These are phyloP conservation scores for Alcis repandata DNA, from an alignment of 2,888 invertebrate species.

Conservation along the genomic window DNA sequence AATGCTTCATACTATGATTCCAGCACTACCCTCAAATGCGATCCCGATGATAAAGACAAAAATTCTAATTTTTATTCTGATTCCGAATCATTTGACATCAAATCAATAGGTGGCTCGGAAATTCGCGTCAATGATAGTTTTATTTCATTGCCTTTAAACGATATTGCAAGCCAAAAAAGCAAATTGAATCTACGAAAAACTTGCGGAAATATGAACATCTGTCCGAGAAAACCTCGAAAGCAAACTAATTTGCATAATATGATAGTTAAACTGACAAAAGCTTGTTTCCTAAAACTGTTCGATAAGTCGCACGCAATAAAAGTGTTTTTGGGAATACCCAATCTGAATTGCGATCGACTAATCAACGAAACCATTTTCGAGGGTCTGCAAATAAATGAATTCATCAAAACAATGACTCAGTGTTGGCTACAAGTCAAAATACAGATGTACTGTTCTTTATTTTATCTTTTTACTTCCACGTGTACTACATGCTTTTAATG, in stretches of 20 bases:
- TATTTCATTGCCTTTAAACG: slow-evolving; percentile 33
- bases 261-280: slow-evolving; percentile 24
- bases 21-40: slow-evolving; percentile 31
- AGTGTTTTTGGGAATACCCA: slow-evolving; percentile 13
- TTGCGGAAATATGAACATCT: slow-evolving; percentile 36
- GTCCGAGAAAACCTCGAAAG: slow-evolving; percentile 8
- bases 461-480: neutral
- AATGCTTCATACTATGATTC: slow-evolving; percentile 27
- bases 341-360: slow-evolving; percentile 14
- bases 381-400: slow-evolving; percentile 18
- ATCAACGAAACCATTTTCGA: slow-evolving; percentile 41
- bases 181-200: slow-evolving; percentile 37
- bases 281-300: slow-evolving; percentile 26
- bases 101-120: slow-evolving; percentile 10
- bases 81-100: slow-evolving; percentile 24
- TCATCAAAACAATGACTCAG: slow-evolving; percentile 7
- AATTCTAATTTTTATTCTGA: slow-evolving; percentile 23
- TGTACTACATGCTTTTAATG: neutral
- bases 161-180: slow-evolving; percentile 28
- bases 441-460: slow-evolving; percentile 12
- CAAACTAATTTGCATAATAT: slow-evolving; percentile 12
- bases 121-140: slow-evolving; percentile 29
- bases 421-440: slow-evolving; percentile 24
- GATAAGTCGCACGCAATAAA: slow-evolving; percentile 19
- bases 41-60: slow-evolving; percentile 18